These are phyloP conservation scores for Metridium senile DNA, from an alignment of 92 coral and sea anemone genomes.

Conservation along the genomic window DNA sequence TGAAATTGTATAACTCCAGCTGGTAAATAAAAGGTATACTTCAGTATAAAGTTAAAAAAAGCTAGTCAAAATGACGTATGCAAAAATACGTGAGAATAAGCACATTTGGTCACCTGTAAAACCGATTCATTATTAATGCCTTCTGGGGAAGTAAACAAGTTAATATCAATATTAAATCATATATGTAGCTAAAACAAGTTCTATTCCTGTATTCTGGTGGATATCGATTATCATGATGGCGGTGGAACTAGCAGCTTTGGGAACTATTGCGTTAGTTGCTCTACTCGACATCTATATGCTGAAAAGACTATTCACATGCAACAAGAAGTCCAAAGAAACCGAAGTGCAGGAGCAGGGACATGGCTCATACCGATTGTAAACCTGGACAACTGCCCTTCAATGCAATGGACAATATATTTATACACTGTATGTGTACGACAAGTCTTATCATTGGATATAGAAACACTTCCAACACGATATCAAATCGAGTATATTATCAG, in stretches of 20 bases:
- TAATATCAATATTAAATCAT: not conserved
- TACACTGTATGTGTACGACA: too few species aligned
- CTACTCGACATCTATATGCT: slow-evolving; percentile 52
- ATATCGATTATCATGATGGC: slow-evolving; percentile 32
- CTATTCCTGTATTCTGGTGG: not conserved
- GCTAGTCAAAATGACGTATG: slow-evolving; percentile 3
- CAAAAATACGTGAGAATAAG: not conserved
- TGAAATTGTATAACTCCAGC: too few species aligned
- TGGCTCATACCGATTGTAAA: slow-evolving; percentile 62
- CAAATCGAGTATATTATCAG: too few species aligned
- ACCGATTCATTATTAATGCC: slow-evolving; percentile 5
- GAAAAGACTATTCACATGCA: slow-evolving; percentile 50
- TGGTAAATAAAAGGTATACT: too few species aligned
- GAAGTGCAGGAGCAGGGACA: slow-evolving; percentile 35
- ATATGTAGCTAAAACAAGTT: not conserved
- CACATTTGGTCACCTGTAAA: slow-evolving; percentile 16
- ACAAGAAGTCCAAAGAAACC: slow-evolving; percentile 4
- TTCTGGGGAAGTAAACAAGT: slow-evolving; percentile 9
- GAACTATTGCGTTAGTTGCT: slow-evolving; percentile 46
- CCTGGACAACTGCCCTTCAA: not conserved
- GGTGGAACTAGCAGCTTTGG: slow-evolving; percentile 61
- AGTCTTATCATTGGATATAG: too few species aligned
- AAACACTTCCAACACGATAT: too few species aligned
- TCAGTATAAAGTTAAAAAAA: slow-evolving; percentile 1
- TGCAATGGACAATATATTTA: not conserved